Evolutionary conservation across 2,113 vertebrate species (phyloP).

Genomic region (Anthoscopus minutus): DNA sequence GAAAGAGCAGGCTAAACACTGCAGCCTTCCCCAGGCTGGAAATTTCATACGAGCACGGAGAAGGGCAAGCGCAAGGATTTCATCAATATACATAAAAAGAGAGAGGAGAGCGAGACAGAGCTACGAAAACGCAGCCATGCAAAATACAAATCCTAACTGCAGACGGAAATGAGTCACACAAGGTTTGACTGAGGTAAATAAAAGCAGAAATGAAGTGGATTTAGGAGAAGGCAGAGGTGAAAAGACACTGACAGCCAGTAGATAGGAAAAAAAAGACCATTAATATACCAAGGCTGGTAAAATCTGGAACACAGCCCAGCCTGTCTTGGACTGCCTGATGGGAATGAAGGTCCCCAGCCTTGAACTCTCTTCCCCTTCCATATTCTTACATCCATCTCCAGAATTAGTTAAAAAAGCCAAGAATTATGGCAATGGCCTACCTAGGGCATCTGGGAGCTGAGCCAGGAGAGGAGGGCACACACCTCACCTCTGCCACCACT

Average conservation of each 20-base stretch:
- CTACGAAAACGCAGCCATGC: slow-evolving; percentile 3
- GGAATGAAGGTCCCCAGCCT: not conserved
- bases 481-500: fast-evolving
- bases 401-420: not conserved
- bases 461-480: not conserved
- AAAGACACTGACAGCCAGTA: not conserved
- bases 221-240: slow-evolving; percentile 3
- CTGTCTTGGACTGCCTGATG: not conserved
- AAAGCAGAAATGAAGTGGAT: slow-evolving; percentile 33
- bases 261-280: not conserved
- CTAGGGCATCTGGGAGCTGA: not conserved
- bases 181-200: slow-evolving; percentile 38
- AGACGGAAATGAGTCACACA: slow-evolving; percentile 6
- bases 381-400: not conserved
- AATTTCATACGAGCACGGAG: slow-evolving; percentile 14
- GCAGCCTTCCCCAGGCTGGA: slow-evolving; percentile 11
- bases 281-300: not conserved
- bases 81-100: slow-evolving; percentile 43
- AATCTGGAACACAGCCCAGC: not conserved
- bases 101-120: not conserved
- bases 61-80: slow-evolving; percentile 53
- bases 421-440: not conserved
- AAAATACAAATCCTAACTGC: slow-evolving; percentile 11
- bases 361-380: not conserved
- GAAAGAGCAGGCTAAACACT: slow-evolving; percentile 20